phyloP scores from a whole-genome alignment of 2,888 invertebrate genomes.

The Tetragonula carbonaria region DNA sequence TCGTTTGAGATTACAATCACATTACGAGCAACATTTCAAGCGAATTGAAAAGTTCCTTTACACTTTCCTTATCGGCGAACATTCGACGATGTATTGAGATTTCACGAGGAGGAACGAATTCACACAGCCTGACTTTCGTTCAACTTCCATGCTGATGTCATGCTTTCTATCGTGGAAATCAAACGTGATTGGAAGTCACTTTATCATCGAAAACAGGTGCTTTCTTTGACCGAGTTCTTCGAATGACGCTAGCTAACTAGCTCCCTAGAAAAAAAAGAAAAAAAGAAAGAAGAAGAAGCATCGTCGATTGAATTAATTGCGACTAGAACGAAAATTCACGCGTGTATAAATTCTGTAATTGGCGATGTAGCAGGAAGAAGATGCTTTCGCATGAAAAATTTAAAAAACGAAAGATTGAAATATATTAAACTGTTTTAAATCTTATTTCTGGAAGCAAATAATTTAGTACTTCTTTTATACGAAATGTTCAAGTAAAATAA shows the following conservation, averaged over 20 bases:
- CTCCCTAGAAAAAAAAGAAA: not conserved
- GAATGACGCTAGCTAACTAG: not conserved
- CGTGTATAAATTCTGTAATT: not conserved
- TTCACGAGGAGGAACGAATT: slow-evolving; percentile 15
- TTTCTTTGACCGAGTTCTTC: not conserved
- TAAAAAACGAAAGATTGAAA: not conserved
- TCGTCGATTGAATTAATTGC: not conserved
- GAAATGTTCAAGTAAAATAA: too few species aligned
- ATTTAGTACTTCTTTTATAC: not conserved
- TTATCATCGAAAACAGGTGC: slow-evolving; percentile 17
- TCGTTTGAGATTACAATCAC: slow-evolving; percentile 41
- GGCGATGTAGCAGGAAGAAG: too few species aligned
- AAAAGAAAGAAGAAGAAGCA: not conserved
- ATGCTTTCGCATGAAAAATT: not conserved
- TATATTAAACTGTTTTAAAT: not conserved
- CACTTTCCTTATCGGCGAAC: slow-evolving; percentile 28
- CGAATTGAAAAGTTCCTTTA: slow-evolving; percentile 43
- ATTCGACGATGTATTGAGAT: slow-evolving; percentile 34
- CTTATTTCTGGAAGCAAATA: not conserved
- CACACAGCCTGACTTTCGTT: not conserved
- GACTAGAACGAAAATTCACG: not conserved
- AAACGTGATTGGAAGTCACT: slow-evolving; percentile 15
- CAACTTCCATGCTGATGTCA: slow-evolving; percentile 9
- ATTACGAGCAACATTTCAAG: slow-evolving; percentile 40
- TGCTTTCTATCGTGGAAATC: slow-evolving; percentile 8